Evolutionary conservation across 2,888 invertebrate species (phyloP).

Genomic region (Nematopogon swammerdamellus): DNA sequence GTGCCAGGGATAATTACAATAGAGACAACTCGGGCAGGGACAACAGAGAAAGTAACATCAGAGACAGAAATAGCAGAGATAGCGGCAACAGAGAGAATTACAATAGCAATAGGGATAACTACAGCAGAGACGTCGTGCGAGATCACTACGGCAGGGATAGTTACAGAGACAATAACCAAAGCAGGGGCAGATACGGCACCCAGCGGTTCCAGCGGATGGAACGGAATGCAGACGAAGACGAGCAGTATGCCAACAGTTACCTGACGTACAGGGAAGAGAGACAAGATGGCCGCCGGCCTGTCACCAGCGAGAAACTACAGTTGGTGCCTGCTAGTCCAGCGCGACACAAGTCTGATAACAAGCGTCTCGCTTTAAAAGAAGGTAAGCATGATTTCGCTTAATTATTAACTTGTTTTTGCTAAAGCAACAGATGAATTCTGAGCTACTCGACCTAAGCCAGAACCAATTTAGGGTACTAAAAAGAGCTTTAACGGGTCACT

Average conservation of each 20-base stretch:
- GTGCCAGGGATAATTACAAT: neutral
- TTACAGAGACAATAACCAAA: neutral
- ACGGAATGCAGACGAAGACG: constrained; percentile 32
- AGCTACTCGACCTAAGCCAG: too few species aligned
- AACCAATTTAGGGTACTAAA: too few species aligned
- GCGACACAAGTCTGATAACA: neutral
- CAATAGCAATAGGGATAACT: neutral
- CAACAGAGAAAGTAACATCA: too few species aligned
- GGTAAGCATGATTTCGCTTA: too few species aligned
- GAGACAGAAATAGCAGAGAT: neutral
- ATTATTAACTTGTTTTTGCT: too few species aligned
- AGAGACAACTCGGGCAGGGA: neutral
- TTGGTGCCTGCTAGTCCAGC: neutral
- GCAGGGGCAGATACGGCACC: constrained; percentile 32
- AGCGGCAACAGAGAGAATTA: neutral
- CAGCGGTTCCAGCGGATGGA: constrained; percentile 29
- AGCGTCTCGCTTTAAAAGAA: neutral
- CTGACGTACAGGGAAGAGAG: constrained; percentile 26
- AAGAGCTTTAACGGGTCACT: too few species aligned
- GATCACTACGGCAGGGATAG: neutral
- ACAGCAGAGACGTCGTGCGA: neutral
- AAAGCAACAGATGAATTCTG: too few species aligned
- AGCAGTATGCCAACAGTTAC: constrained; percentile 39
- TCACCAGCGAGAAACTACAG: neutral
- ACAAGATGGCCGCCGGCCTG: constrained; percentile 10